Evolutionary conservation across 2,888 invertebrate species (phyloP).

Genomic region (Agrotis exclamationis): DNA sequence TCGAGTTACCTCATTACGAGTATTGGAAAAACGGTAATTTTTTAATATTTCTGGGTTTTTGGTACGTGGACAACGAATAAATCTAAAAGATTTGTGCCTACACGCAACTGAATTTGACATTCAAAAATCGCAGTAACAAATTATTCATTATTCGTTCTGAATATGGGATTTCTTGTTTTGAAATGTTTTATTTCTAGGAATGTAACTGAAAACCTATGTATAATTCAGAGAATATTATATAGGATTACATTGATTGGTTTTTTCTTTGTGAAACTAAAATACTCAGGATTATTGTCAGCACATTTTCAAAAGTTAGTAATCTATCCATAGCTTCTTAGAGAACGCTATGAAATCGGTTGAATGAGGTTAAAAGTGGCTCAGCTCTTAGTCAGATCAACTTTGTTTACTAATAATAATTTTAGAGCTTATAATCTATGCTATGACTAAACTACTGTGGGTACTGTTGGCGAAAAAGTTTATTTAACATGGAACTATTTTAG

Average conservation of each 20-base stretch:
- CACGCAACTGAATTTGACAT: not conserved
- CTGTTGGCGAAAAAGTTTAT: not conserved
- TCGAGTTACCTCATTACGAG: constrained; percentile 9
- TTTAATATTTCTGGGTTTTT: not conserved
- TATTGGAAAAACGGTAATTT: constrained; percentile 1
- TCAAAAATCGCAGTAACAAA: not conserved
- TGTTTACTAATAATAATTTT: constrained; percentile 51
- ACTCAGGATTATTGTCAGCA: not conserved
- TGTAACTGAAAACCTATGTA: not conserved
- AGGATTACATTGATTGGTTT: not conserved
- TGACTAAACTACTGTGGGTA: constrained; percentile 13
- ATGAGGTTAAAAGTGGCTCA: constrained; percentile 30
- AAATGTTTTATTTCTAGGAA: not conserved
- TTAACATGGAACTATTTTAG: too few species aligned
- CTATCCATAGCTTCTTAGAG: constrained; percentile 13
- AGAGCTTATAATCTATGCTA: constrained; percentile 10
- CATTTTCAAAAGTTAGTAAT: constrained; percentile 11
- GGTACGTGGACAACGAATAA: not conserved
- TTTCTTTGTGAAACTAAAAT: not conserved
- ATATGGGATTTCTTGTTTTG: not conserved
- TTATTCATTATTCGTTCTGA: constrained; percentile 14
- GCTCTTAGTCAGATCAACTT: constrained; percentile 35
- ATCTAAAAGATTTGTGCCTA: not conserved
- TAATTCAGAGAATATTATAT: not conserved
- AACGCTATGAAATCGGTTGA: constrained; percentile 11